A percentile compares a stretch with the other conserved stretches of the same genome.
Evolutionary conservation across 2,797 vertebrate genomes (phyloP).

Genomic region (Coluber constrictor): DNA sequence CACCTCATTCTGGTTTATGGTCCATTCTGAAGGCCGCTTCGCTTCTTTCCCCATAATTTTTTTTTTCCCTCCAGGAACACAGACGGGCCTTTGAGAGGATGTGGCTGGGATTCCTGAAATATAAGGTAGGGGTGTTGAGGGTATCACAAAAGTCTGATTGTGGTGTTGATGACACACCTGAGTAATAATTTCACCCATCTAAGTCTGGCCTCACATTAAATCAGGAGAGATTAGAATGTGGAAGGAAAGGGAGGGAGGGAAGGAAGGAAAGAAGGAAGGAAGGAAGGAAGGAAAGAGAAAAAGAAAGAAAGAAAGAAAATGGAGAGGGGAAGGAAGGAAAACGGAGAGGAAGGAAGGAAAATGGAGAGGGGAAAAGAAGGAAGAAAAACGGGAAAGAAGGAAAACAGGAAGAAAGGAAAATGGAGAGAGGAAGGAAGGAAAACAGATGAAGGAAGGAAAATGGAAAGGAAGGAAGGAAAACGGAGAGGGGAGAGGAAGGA

Average conservation of each 20-base stretch:
- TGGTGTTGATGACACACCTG: not conserved
- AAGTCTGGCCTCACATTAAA: not conserved
- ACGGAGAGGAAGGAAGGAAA: not conserved
- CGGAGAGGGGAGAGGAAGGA: no score
- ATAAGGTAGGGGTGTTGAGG: slow-evolving; percentile 76
- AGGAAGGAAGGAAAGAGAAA: no score
- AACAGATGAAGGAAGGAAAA: not conserved
- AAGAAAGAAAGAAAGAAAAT: no score
- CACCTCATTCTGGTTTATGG: no score
- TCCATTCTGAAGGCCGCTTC: not conserved
- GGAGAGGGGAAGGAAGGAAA: not conserved
- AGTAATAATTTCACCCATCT: not conserved
- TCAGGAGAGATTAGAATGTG: not conserved
- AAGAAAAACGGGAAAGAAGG: no score
- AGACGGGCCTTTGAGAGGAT: slow-evolving; percentile 83
- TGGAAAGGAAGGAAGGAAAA: no score
- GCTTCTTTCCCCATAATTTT: not conserved
- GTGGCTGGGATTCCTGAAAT: slow-evolving; percentile 91
- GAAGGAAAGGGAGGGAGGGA: not conserved
- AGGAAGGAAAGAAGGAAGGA: not conserved
- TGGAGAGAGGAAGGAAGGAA: no score
- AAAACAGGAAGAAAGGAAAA: no score
- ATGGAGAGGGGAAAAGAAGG: accelerated
- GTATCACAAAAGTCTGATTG: accelerated
- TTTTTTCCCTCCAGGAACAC: slow-evolving; percentile 81